A percentile compares a stretch with the other conserved stretches of the same genome.
Evolutionary conservation across 2,888 invertebrate species (phyloP).

Genomic region (Gymnocheta viridis): DNA sequence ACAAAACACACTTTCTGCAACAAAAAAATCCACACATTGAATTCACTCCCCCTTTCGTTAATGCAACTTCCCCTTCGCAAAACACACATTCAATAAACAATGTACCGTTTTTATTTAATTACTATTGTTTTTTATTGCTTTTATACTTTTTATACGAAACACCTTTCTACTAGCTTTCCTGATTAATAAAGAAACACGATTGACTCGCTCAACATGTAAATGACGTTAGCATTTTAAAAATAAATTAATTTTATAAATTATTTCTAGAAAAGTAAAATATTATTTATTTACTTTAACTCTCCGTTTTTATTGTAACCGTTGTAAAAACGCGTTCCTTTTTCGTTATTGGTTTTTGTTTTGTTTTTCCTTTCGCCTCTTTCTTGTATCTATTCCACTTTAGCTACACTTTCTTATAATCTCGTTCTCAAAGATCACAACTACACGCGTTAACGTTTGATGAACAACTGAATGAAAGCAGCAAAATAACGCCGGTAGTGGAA

Average conservation of each 20-base stretch:
- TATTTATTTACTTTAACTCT: slow-evolving; percentile 35
- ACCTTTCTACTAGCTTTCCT: slow-evolving; percentile 35
- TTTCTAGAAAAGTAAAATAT: too few species aligned
- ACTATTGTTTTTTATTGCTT: slow-evolving; percentile 24
- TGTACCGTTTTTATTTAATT: slow-evolving; percentile 29
- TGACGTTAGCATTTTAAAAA: slow-evolving; percentile 47
- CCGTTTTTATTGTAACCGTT: background rate
- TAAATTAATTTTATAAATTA: too few species aligned
- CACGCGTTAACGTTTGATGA: slow-evolving; percentile 60
- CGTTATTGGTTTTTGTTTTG: slow-evolving; percentile 64
- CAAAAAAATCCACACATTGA: background rate
- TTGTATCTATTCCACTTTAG: slow-evolving; percentile 8
- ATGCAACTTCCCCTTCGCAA: too few species aligned
- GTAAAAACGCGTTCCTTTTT: slow-evolving; percentile 54
- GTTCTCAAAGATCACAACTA: slow-evolving; percentile 39
- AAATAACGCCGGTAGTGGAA: slow-evolving; percentile 20
- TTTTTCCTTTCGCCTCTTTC: slow-evolving; percentile 41
- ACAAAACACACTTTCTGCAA: slow-evolving; percentile 36
- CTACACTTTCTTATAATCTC: background rate
- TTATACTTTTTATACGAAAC: slow-evolving; percentile 18
- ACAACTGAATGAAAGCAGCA: slow-evolving; percentile 51
- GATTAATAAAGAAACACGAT: slow-evolving; percentile 40
- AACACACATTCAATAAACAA: slow-evolving; percentile 20
- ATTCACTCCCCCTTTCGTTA: slow-evolving; percentile 18
- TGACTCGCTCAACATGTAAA: slow-evolving; percentile 28